Evolutionary conservation across 1,140 invertebrate species (phyloP).

Genomic region (Drosophila ananassae): DNA sequence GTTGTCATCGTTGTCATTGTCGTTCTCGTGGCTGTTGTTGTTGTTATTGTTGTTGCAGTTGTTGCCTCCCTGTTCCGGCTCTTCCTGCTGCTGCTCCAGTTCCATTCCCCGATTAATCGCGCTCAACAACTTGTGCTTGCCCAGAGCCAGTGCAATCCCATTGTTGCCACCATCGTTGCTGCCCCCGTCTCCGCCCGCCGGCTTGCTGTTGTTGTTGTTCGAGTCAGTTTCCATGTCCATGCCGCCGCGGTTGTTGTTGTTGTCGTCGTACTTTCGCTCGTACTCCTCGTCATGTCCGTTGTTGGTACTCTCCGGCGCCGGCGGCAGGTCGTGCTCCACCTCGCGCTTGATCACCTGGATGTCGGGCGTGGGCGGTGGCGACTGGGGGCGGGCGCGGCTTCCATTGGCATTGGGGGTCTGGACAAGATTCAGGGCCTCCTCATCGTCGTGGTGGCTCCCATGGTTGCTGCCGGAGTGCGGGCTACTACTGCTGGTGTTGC

Average conservation of each 20-base stretch:
- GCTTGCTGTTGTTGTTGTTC: constrained; percentile 78
- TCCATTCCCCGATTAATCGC: constrained; percentile 72
- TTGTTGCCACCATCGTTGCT: constrained; percentile 35
- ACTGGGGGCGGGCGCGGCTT: constrained; percentile 49
- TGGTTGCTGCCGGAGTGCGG: constrained; percentile 29
- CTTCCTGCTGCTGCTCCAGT: constrained; percentile 35
- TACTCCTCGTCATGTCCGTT: constrained; percentile 72
- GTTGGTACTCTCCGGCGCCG: constrained; percentile 21
- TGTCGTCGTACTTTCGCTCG: constrained; percentile 72
- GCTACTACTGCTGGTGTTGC: constrained; percentile 26
- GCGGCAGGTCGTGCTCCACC: constrained; percentile 48
- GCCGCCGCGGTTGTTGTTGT: constrained; percentile 66
- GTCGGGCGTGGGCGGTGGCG: constrained; percentile 49
- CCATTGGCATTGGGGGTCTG: constrained; percentile 69
- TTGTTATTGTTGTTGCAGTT: constrained; percentile 42
- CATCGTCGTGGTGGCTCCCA: constrained; percentile 51
- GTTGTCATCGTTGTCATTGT: constrained; percentile 57
- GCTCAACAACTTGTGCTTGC: constrained; percentile 67
- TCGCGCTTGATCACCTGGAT: constrained; percentile 69
- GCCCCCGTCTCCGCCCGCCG: constrained; percentile 37
- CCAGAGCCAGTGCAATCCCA: constrained; percentile 59
- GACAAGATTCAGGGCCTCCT: constrained; percentile 78
- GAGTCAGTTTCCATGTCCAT: constrained; percentile 69
- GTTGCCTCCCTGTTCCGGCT: constrained; percentile 34
- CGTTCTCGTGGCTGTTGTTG: constrained; percentile 41